Evolutionary conservation across 1,140 invertebrate genomes (phyloP), one percentile per base, ranked within the genome.

Genomic region (Cheumatopsyche charites): DNA sequence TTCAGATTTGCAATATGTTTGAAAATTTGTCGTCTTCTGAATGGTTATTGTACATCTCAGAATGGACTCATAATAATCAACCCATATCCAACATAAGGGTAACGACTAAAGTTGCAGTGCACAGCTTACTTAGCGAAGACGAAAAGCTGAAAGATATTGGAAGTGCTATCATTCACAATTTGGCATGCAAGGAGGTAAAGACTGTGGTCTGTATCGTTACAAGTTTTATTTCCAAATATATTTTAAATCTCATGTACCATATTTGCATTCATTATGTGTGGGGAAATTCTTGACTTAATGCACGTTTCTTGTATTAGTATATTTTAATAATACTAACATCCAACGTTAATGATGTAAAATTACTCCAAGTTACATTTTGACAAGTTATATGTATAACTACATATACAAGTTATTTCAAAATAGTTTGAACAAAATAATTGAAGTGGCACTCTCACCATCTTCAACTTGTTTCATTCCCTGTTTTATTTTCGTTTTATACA

Each of bases 161-260:
- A 55, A 88, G 92, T 3, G 93, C 94, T 70, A 90, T 97, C 62
- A 90, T 97, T 70, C 92, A 95, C 83, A 97, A 97, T 81, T 86
- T 97, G 68, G 93, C 93, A 76, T 92, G 92, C 86, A 97, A 96
- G 91, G 95, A 97, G 90, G 94, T 94, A 88, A 96, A 96, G 90
- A 94, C 93, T 83, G 94, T 95, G 92, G 94, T 95, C 90, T 88
- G 92, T 92, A 92, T 91, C 87, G 21, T 43, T 17, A 61, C 29
- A 36, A 36, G 9, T 36, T 43, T 52, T 25, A 26, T 1, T 58
- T 17, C 9, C 36, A 3, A 36, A 36, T 69, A 21, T 69, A 13
- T 9, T 61, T 58, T 61, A 58, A 58, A 29, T 41, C 78, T 79
- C 79, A 76, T 78, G 79, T 79, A 81, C 75, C 81, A 26, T 45